phyloP scores from a whole-genome alignment of 2,888 invertebrate genomes.

The Heliconius aoede region DNA sequence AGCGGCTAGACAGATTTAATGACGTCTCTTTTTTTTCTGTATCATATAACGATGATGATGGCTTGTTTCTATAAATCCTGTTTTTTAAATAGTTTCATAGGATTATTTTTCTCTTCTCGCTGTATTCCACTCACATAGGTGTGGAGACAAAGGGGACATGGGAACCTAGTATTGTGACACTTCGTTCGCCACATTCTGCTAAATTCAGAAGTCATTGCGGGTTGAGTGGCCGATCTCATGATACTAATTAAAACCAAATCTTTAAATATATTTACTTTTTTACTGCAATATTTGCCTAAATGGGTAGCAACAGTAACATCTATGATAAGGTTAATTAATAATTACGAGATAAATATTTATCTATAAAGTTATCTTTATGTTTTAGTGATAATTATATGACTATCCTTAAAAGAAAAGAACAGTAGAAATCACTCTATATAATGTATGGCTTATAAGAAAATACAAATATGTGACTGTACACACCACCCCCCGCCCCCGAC shows the following conservation, averaged over 20 bases:
- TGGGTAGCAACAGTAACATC: neutral
- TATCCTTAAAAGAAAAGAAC: neutral
- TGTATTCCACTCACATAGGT: no score
- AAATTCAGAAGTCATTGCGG: no score
- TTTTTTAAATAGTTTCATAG: neutral
- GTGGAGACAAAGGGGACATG: no score
- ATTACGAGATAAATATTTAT: neutral
- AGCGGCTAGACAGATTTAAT: constrained; percentile 20
- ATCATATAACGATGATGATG: neutral
- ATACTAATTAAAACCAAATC: no score
- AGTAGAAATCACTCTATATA: no score
- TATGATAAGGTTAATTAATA: neutral
- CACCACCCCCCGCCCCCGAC: no score
- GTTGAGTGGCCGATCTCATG: no score
- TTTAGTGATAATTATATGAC: neutral
- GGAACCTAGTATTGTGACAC: no score
- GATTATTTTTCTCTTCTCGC: neutral
- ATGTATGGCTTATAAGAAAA: no score
- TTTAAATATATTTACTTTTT: no score
- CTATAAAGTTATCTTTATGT: neutral
- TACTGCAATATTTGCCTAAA: neutral
- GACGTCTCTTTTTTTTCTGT: neutral
- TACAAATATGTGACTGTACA: no score
- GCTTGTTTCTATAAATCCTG: neutral
- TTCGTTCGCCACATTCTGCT: no score